These are phyloP conservation scores for Metridium senile DNA, from an alignment of 92 coral and sea anemone genomes.

Conservation along the genomic window DNA sequence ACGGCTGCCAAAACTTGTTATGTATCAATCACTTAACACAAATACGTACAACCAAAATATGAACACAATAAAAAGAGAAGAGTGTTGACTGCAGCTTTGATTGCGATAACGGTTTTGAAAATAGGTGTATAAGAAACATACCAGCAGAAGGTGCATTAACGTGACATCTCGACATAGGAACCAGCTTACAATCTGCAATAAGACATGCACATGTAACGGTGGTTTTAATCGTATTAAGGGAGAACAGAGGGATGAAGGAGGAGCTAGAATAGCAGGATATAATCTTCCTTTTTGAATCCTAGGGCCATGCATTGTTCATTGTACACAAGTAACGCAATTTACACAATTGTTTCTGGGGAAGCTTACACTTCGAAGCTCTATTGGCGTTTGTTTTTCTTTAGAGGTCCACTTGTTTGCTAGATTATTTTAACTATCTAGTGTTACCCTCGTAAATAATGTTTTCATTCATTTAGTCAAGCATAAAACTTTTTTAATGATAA, in stretches of 20 bases:
- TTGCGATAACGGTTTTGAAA: no score
- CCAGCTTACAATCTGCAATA: constrained; percentile 22
- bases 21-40: neutral
- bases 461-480: neutral
- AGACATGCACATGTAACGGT: neutral
- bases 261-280: no score
- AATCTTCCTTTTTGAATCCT: no score
- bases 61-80: neutral
- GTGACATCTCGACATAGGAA: constrained; percentile 21
- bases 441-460: neutral
- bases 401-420: no score
- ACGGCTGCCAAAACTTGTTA: no score
- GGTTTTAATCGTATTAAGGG: neutral
- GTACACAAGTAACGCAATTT: no score
- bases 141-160: neutral
- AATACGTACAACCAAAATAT: neutral
- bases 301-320: no score
- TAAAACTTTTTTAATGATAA: neutral
- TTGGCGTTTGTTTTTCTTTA: no score
- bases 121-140: neutral
- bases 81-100: no score
- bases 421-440: no score
- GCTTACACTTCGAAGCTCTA: no score
- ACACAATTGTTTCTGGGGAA: no score
- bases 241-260: neutral